Base-by-base conservation (phyloP, 1,140 invertebrate species). In the Drosophila kikkawai region DNA sequence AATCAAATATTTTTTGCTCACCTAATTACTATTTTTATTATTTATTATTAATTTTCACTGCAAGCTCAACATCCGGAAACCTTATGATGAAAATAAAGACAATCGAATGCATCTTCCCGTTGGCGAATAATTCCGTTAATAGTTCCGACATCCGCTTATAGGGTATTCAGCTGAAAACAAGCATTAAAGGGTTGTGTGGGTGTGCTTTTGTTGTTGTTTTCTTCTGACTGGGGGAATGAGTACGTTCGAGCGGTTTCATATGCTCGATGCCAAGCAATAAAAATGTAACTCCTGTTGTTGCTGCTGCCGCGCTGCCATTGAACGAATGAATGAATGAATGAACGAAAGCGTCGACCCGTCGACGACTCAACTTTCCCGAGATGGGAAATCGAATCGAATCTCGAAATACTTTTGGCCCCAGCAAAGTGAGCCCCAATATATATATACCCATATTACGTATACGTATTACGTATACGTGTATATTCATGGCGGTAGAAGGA, bases 211-310 rank as follows among this genome's bases (percentile, higher is more conserved):
- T 48, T 32, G 17, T 22, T 19, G 6, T 15, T 39, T 55, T 37
- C 22, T 67, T 19, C n/a, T 44, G 55, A 41, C 22, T 45, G 47
- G 12, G 61, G 42, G 73, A 50, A 57, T 36, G 69, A 55, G 59
- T 73, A 47, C 57, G 58, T 55, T 77, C 60, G 76, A 77, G 79
- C 75, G 59, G 65, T 75, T 87, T 87, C 84, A 87, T 87, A 87
- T 88, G 84, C 85, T 87, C 74, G 80, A 87, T 80, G 84, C 84
- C 84, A 87, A 87, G 84, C 84, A 83, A 87, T 87, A 87, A 87
- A 87, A 87, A 71, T 88, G 84, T 87, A 73, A 83, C 84, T 86
- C 48, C 67, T 74, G 47, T 77, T 76, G 66, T 85, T 70, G 69
- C 78, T 84, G 74, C 41, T 66, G 55, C 58, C 57, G 32, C 66